Percentiles rank a stretch among this genome's conserved stretches.
Conservation (phyloP, 2,797 vertebrate genomes). For the Ctenopoma kingsleyae region DNA sequence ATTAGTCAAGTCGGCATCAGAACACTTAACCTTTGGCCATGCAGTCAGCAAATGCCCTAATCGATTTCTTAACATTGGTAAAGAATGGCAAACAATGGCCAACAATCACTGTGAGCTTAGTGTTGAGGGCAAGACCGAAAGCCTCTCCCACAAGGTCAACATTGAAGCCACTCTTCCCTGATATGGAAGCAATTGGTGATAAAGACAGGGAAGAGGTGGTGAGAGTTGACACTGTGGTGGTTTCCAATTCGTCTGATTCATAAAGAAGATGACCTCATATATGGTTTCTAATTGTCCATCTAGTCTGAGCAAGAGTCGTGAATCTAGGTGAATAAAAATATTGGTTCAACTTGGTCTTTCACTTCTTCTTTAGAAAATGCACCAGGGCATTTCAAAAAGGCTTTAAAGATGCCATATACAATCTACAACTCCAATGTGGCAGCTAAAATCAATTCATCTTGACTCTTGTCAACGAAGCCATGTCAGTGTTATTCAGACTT, state of each 20-base stretch:
- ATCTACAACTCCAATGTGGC: conserved; percentile 37
- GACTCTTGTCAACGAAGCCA: conserved; percentile 55
- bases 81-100: conserved; percentile 72
- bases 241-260: conserved; percentile 52
- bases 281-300: conserved; percentile 32
- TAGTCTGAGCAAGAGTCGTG: conserved; percentile 8
- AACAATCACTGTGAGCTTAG: conserved; percentile 45
- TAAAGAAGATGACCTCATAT: conserved; percentile 52
- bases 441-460: conserved; percentile 61
- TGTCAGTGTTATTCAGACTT: conserved; percentile 59
- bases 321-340: not conserved
- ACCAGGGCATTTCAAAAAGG: not conserved
- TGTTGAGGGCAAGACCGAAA: conserved; percentile 44
- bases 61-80: conserved; percentile 68
- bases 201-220: conserved; percentile 51
- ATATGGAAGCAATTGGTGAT: conserved; percentile 70
- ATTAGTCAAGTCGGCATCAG: conserved; percentile 72
- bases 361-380: conserved; percentile 24
- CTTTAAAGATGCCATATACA: conserved; percentile 23
- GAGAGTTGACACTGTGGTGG: conserved; percentile 38
- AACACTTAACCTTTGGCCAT: conserved; percentile 78
- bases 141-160: conserved; percentile 81
- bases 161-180: conserved; percentile 64
- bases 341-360: not conserved
- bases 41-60: conserved; percentile 63